These are phyloP conservation scores for Mimas tiliae DNA, from an alignment of 2,888 invertebrate genomes.

Conservation along the genomic window DNA sequence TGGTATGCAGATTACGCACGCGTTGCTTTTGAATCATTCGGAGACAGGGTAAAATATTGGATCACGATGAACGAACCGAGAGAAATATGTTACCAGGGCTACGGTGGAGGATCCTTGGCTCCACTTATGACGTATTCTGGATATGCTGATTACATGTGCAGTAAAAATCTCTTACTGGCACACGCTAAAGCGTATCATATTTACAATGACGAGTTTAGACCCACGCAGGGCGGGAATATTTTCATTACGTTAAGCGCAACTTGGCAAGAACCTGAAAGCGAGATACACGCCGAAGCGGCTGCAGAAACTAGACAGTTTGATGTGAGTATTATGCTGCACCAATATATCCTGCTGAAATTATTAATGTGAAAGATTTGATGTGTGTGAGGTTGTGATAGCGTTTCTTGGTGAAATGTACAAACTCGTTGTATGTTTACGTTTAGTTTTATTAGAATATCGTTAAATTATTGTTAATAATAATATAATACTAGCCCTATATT, in stretches of 20 bases:
- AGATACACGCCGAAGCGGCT: slow-evolving; percentile 60
- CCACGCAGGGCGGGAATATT: slow-evolving; percentile 45
- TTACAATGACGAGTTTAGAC: slow-evolving; percentile 60
- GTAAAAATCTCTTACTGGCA: slow-evolving; percentile 74
- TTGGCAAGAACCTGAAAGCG: slow-evolving; percentile 57
- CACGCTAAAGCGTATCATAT: slow-evolving; percentile 76
- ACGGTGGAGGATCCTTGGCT: slow-evolving; percentile 54
- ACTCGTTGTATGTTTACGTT: too few relatives aligned
- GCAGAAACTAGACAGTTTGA: slow-evolving; percentile 48
- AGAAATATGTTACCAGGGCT: slow-evolving; percentile 62
- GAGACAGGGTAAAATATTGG: slow-evolving; percentile 78
- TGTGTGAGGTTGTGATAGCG: too few relatives aligned
- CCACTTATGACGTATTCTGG: slow-evolving; percentile 62
- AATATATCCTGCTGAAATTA: too few relatives aligned
- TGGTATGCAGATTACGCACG: slow-evolving; percentile 76
- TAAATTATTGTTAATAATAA: too few relatives aligned
- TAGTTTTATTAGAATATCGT: too few relatives aligned
- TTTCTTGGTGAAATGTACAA: too few relatives aligned
- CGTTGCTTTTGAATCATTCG: slow-evolving; percentile 65
- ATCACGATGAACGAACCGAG: slow-evolving; percentile 84
- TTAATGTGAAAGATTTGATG: too few relatives aligned
- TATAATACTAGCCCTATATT: too few relatives aligned
- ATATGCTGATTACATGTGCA: slow-evolving; percentile 72
- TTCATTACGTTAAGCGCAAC: slow-evolving; percentile 51
- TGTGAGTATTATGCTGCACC: slow-evolving; percentile 36